Evolutionary conservation across 2,888 invertebrate genomes (phyloP).

Genomic region (Sabatieria punctata): DNA sequence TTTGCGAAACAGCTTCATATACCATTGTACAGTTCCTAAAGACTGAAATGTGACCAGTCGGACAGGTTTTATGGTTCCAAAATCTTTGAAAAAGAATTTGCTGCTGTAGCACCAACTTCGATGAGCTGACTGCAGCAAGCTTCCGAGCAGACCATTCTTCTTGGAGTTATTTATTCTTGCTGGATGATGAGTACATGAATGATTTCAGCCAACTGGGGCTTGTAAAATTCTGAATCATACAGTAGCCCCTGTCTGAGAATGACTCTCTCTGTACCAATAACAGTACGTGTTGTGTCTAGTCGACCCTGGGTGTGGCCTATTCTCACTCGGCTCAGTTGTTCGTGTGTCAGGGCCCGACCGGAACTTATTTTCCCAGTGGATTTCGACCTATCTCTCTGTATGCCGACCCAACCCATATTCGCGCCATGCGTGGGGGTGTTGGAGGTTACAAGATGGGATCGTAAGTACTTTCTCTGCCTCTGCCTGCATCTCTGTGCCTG

Average conservation of each 20-base stretch:
- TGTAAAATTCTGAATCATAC: constrained; percentile 82
- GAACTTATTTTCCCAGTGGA: constrained; percentile 60
- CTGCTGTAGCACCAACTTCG: too few species aligned
- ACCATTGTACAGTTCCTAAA: too few species aligned
- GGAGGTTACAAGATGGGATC: constrained; percentile 86
- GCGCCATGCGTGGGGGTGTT: constrained; percentile 64
- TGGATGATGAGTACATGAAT: too few species aligned
- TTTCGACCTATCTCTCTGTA: constrained; percentile 59
- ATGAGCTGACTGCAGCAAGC: too few species aligned
- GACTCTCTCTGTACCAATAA: constrained; percentile 66
- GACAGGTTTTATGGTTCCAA: too few species aligned
- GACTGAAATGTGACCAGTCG: too few species aligned
- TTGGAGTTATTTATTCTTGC: too few species aligned
- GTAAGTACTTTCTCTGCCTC: too few species aligned
- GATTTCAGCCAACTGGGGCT: constrained; percentile 78
- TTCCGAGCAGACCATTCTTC: too few species aligned
- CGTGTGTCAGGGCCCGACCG: constrained; percentile 78
- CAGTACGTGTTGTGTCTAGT: constrained; percentile 50
- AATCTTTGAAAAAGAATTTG: too few species aligned
- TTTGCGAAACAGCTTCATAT: too few species aligned
- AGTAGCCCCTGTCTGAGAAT: constrained; percentile 42
- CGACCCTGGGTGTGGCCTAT: constrained; percentile 71
- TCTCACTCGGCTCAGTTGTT: constrained; percentile 75
- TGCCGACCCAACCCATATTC: constrained; percentile 63
- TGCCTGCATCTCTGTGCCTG: too few species aligned